Evolutionary conservation across 2,888 invertebrate species (phyloP).

Genomic region (Sphaerophoria taeniata): DNA sequence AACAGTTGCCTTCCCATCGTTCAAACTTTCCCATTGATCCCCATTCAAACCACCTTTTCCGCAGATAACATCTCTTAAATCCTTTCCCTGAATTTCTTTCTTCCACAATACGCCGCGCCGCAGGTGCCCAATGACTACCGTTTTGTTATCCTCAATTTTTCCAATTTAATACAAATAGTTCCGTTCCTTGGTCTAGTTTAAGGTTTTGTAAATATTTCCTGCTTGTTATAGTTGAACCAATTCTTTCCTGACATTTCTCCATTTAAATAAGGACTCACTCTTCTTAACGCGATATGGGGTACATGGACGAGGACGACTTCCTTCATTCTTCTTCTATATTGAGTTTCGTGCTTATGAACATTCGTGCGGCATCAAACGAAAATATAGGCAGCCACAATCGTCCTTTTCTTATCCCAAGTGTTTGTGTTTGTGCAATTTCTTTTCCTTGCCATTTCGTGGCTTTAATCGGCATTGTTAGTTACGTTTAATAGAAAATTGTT

Average conservation of each 20-base stretch:
- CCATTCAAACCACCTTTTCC: not conserved
- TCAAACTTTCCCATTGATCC: not conserved
- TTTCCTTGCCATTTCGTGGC: slow-evolving; percentile 72
- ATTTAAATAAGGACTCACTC: slow-evolving; percentile 47
- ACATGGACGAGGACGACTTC: slow-evolving; percentile 22
- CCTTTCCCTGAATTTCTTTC: not conserved
- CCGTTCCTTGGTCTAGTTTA: slow-evolving; percentile 44
- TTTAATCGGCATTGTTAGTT: slow-evolving; percentile 53
- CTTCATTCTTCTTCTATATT: slow-evolving; percentile 32
- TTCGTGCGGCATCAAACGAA: slow-evolving; percentile 64
- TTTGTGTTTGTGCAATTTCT: slow-evolving; percentile 56
- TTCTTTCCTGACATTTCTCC: slow-evolving; percentile 50
- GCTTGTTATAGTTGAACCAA: not conserved
- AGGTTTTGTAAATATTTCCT: slow-evolving; percentile 31
- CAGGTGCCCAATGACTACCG: slow-evolving; percentile 34
- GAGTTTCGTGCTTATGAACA: slow-evolving; percentile 64
- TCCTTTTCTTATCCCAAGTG: slow-evolving; percentile 6
- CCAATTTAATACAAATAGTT: slow-evolving; percentile 39
- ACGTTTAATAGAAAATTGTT: not conserved
- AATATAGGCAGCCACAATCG: slow-evolving; percentile 25
- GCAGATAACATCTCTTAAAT: slow-evolving; percentile 35
- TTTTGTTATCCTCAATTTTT: slow-evolving; percentile 7
- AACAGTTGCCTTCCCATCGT: not conserved
- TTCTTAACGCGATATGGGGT: slow-evolving; percentile 40
- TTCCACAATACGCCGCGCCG: not conserved